phyloP scores from a whole-genome alignment of 2,113 vertebrate species.

The mouse (Mus musculus) region GRCm39 chr13:91518001-91518500 shows the following conservation, averaged over 20 bases:
- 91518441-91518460: background rate
- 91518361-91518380: slow-evolving; percentile 39
- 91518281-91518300: background rate
- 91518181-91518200: background rate
- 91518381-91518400: background rate
- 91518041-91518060: background rate
- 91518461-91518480: background rate
- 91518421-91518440: slow-evolving; percentile 1
- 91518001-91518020: background rate
- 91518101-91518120: background rate
- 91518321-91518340: slow-evolving; percentile 26
- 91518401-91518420: slow-evolving; percentile 52
- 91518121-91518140: background rate
- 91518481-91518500: background rate
- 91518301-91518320: background rate
- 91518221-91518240: background rate
- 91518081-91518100: background rate
- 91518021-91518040: background rate
- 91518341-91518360: background rate
- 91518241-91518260: background rate
- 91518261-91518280: slow-evolving; percentile 52
- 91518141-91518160: background rate
- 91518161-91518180: background rate
- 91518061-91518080: background rate
- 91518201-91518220: slow-evolving; percentile 9